Base-by-base conservation (phyloP, 2,888 invertebrate genomes). In the Eristalinus sepulchralis region DNA sequence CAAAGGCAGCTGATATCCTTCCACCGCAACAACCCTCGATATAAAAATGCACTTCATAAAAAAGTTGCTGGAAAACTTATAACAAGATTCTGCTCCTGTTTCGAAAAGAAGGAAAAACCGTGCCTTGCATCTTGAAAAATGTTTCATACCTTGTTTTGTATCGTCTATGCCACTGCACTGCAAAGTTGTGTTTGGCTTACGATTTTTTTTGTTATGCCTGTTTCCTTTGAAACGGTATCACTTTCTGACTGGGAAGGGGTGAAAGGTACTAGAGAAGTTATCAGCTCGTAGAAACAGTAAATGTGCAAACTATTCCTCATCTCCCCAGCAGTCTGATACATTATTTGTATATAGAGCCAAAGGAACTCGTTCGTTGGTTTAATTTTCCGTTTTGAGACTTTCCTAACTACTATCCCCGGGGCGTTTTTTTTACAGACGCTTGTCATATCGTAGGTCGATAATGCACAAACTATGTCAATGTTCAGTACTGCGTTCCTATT, bases 51-150 rank as follows among this genome's bases (percentile, higher is more conserved):
- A 77, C 84, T 77, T 82, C 72, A 82, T 77, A 59, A 77, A 76
- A 84, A 82, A 77, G 73, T 77, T 85, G 59, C 31, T 13, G 27
- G 5, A 73, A 70, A 82, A 80, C 75, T 85, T 85, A 81, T 85
- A 85, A 82, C 85, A 82, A 85, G 85, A 85, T 82, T 85, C 77
- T 81, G 68, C 77, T 78, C 77, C 77, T 72, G 72, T 82, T 85
- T 73, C 82, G 67, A 33, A 36, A 57, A 57, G 70, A 8, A 55
- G 47, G 20, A 60, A 66, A 27, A 66, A 70, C 59, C 10, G 33
- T 24, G 22, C 31, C 36, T 20, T 80, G 75, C 83, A 84, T 71
- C 76, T 84, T 80, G 34, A 71, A 76, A 76, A 60, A 22, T 59
- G 67, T 75, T 83, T 76, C 47, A 17, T 17, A 47, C 47, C 47